These are phyloP conservation scores for Horisme vitalbata DNA, from an alignment of 2,888 invertebrate species.

Conservation along the genomic window DNA sequence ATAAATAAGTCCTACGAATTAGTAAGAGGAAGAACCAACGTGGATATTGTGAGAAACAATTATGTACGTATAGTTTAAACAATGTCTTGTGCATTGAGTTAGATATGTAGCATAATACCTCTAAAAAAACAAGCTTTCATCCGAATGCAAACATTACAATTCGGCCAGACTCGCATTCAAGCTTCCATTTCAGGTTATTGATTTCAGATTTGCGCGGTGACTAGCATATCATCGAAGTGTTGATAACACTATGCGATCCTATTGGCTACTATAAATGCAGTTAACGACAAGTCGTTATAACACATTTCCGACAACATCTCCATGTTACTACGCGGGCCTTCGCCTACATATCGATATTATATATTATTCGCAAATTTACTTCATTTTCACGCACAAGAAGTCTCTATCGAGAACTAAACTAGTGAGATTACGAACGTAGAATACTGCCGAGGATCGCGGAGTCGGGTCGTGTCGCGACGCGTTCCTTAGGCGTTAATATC, in stretches of 20 bases:
- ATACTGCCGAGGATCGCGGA: slow-evolving; percentile 32
- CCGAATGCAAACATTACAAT: slow-evolving; percentile 7
- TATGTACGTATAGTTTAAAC: slow-evolving; percentile 43
- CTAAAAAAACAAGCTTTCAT: neutral
- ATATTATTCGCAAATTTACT: slow-evolving; percentile 3
- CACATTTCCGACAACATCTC: slow-evolving; percentile 25
- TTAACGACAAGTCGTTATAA: slow-evolving; percentile 33
- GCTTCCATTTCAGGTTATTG: slow-evolving; percentile 15
- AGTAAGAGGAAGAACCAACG: slow-evolving; percentile 51
- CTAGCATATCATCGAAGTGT: slow-evolving; percentile 56
- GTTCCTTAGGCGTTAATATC: slow-evolving; percentile 79
- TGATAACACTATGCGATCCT: slow-evolving; percentile 43
- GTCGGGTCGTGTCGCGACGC: slow-evolving; percentile 24
- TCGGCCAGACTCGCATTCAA: slow-evolving; percentile 10
- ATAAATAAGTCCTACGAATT: slow-evolving; percentile 43
- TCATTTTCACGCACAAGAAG: slow-evolving; percentile 10
- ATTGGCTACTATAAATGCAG: slow-evolving; percentile 56
- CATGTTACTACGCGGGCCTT: slow-evolving; percentile 1
- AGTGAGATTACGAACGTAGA: slow-evolving; percentile 54
- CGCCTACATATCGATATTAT: neutral
- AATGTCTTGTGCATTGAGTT: slow-evolving; percentile 34
- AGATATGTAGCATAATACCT: slow-evolving; percentile 51
- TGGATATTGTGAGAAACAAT: slow-evolving; percentile 43
- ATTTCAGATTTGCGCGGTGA: slow-evolving; percentile 42
- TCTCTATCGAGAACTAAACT: slow-evolving; percentile 41